Evolutionary conservation across 2,797 vertebrate genomes (phyloP).

Genomic region (Selene dorsalis): DNA sequence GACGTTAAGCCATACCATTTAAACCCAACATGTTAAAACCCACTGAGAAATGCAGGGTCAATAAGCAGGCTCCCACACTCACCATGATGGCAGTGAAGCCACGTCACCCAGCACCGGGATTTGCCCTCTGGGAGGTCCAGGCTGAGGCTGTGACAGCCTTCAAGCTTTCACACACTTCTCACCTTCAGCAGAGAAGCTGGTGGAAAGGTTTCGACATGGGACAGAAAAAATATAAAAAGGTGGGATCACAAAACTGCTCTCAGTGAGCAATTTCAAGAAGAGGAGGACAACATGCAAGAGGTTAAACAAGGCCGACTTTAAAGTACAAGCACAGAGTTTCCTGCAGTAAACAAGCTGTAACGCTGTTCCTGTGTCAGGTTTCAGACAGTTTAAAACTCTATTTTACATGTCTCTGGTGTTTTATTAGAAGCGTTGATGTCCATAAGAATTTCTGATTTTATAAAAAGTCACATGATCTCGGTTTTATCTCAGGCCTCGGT

Average conservation of each 20-base stretch:
- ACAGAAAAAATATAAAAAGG: background rate
- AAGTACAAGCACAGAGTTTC: background rate
- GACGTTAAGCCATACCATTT: slow-evolving; percentile 52
- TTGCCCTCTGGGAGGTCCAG: slow-evolving; percentile 71
- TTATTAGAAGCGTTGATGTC: too few relatives aligned
- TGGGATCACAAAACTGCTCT: slow-evolving; percentile 28
- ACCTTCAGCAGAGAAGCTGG: slow-evolving; percentile 58
- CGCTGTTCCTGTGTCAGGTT: too few relatives aligned
- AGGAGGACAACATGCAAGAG: background rate
- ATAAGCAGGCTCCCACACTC: slow-evolving; percentile 44
- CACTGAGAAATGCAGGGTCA: slow-evolving; percentile 65
- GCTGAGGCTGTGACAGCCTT: slow-evolving; percentile 62
- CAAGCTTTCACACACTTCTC: slow-evolving; percentile 73
- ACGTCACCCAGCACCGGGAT: slow-evolving; percentile 13
- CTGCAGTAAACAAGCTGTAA: background rate
- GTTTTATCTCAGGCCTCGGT: too few relatives aligned
- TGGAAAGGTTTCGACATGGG: slow-evolving; percentile 35
- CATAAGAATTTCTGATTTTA: too few relatives aligned
- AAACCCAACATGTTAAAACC: slow-evolving; percentile 58
- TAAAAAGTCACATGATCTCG: too few relatives aligned
- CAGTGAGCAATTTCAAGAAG: background rate
- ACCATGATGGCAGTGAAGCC: slow-evolving; percentile 35
- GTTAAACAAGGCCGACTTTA: background rate
- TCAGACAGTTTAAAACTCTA: background rate
- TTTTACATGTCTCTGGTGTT: too few relatives aligned